These are phyloP conservation scores for Strix uralensis DNA, from an alignment of 2,113 vertebrate genomes.

Conservation along the genomic window DNA sequence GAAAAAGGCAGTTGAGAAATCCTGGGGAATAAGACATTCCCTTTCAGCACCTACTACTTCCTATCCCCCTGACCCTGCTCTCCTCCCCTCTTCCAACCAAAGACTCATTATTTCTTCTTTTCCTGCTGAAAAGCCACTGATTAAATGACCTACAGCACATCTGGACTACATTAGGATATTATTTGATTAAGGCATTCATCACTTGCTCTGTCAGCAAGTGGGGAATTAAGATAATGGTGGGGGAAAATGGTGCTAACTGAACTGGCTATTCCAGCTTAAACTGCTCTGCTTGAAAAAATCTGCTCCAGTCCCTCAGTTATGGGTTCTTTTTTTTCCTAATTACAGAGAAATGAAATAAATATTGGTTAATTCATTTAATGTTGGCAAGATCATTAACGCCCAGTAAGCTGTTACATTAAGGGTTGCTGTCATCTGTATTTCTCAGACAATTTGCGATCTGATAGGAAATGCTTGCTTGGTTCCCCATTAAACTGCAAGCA, in stretches of 20 bases:
- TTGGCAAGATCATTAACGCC: neutral
- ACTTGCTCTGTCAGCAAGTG: neutral
- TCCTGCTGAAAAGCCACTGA: conserved; percentile 22
- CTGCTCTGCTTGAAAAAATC: neutral
- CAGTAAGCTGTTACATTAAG: neutral
- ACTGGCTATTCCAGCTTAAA: neutral
- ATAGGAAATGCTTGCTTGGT: neutral
- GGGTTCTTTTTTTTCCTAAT: neutral
- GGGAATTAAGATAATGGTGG: neutral
- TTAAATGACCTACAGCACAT: conserved; percentile 45
- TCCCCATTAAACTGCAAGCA: neutral
- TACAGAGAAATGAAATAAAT: neutral
- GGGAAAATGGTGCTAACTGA: neutral
- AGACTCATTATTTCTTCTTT: neutral
- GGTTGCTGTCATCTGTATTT: neutral
- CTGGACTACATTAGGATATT: conserved; percentile 68
- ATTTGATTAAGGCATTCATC: conserved; percentile 66
- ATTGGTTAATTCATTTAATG: neutral
- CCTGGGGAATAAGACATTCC: neutral
- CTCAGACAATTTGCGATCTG: neutral
- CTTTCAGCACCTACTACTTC: neutral
- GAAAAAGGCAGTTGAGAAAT: neutral
- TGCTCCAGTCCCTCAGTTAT: neutral
- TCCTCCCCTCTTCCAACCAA: neutral
- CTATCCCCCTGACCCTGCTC: neutral